Percentiles rank a stretch among this genome's conserved stretches.
Conservation (phyloP, 2,797 vertebrate species). For the Ceyx erithaca region DNA sequence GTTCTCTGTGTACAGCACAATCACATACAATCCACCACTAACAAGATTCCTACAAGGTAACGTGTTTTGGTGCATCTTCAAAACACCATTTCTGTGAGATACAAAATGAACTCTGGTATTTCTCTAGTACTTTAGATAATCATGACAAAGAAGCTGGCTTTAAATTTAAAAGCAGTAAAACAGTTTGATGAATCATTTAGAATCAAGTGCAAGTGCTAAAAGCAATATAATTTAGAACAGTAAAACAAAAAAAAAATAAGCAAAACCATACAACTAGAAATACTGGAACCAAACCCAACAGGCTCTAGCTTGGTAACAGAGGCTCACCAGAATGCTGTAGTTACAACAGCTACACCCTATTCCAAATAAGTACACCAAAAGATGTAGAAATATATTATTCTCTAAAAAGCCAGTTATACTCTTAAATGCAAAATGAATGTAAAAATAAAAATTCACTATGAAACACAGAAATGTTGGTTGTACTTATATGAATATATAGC, state of each 20-base stretch:
- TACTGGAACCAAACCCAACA: background rate
- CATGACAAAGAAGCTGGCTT: background rate
- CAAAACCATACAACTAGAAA: background rate
- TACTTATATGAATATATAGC: background rate
- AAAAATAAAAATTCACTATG: background rate
- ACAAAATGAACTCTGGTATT: background rate
- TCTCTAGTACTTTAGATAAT: background rate
- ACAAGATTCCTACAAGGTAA: background rate
- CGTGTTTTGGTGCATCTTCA: background rate
- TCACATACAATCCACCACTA: background rate
- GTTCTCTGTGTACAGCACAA: background rate
- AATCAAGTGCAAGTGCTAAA: background rate
- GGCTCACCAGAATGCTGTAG: background rate
- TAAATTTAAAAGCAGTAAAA: background rate
- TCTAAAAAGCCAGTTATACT: background rate
- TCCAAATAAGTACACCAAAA: background rate
- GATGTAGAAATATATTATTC: background rate
- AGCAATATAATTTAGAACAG: background rate
- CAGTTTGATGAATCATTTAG: background rate
- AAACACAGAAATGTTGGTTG: background rate
- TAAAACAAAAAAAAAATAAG: background rate
- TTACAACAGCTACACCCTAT: background rate
- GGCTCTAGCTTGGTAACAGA: background rate
- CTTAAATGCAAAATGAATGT: background rate
- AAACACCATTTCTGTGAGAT: background rate